Conservation (phyloP, 2,113 vertebrate genomes). For the Meleagris gallopavo region DNA sequence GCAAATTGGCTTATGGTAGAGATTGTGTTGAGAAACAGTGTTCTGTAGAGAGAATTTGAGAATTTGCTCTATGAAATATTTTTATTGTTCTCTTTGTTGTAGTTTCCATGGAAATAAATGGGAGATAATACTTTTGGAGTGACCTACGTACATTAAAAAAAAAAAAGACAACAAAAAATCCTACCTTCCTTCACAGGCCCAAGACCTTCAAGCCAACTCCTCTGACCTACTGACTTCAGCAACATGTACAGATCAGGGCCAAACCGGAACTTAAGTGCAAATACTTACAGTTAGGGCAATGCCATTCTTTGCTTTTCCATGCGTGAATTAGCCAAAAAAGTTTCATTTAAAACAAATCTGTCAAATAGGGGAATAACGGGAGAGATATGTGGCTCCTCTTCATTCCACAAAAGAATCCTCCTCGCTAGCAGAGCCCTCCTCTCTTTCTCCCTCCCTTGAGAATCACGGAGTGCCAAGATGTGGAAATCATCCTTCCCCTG, state of each 20-base stretch:
- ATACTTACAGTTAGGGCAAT: background rate
- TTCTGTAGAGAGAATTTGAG: too few relatives aligned
- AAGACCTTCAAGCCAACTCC: background rate
- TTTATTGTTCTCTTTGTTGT: too few relatives aligned
- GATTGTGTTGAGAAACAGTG: too few relatives aligned
- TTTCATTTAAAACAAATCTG: conserved; percentile 35
- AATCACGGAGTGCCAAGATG: conserved; percentile 24
- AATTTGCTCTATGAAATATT: too few relatives aligned
- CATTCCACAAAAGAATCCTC: conserved; percentile 29
- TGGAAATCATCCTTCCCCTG: conserved; percentile 55
- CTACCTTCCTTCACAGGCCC: background rate
- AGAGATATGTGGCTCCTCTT: background rate
- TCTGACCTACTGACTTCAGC: background rate
- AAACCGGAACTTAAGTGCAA: background rate
- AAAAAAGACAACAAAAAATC: background rate
- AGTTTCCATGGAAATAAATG: too few relatives aligned
- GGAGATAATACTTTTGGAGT: too few relatives aligned
- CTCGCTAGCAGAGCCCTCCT: background rate
- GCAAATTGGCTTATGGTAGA: too few relatives aligned
- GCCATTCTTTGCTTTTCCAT: background rate
- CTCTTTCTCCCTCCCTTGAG: conserved; percentile 34
- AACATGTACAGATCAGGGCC: background rate
- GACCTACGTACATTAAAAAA: too few relatives aligned
- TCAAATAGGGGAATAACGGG: conserved; percentile 34
- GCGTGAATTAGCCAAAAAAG: background rate